These are phyloP conservation scores for Poeciliopsis occidentalis DNA, from an alignment of 2,113 vertebrate species.

Conservation along the genomic window DNA sequence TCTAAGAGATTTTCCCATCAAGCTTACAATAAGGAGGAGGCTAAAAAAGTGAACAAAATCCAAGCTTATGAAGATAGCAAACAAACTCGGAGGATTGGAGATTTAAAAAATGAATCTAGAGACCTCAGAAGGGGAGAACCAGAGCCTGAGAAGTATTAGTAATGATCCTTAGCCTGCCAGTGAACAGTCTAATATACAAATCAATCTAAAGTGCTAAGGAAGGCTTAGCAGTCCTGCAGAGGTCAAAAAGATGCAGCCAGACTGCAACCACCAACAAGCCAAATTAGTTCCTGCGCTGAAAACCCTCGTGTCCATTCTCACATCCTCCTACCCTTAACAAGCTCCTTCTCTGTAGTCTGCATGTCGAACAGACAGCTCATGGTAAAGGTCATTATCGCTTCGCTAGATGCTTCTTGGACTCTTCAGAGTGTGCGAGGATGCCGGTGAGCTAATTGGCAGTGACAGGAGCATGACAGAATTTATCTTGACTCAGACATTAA, in stretches of 20 bases:
- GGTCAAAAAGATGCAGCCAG: constrained; percentile 35
- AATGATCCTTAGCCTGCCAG: constrained; percentile 11
- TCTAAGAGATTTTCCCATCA: constrained; percentile 13
- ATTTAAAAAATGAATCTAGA: neutral
- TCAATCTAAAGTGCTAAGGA: constrained; percentile 27
- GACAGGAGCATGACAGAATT: constrained; percentile 55
- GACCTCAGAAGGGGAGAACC: neutral
- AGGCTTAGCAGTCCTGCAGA: constrained; percentile 28
- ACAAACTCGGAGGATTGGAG: neutral
- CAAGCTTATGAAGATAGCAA: neutral
- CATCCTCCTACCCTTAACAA: constrained; percentile 43
- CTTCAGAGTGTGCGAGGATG: constrained; percentile 19
- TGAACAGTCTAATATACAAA: constrained; percentile 32
- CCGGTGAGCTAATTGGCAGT: constrained; percentile 48
- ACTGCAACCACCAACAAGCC: constrained; percentile 18
- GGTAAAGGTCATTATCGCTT: constrained; percentile 55
- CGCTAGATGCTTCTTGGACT: constrained; percentile 16
- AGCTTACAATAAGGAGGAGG: constrained; percentile 1
- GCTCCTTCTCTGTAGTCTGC: constrained; percentile 39
- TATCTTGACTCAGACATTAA: constrained; percentile 54
- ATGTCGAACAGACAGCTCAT: constrained; percentile 25
- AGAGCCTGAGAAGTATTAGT: constrained; percentile 4
- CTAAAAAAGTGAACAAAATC: constrained; percentile 13
- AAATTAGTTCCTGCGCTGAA: constrained; percentile 28
- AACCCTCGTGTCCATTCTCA: constrained; percentile 9